Evolutionary conservation across 1,140 invertebrate species (phyloP), one percentile per base, ranked within the genome.

Genomic region (Psilanteris sp.): DNA sequence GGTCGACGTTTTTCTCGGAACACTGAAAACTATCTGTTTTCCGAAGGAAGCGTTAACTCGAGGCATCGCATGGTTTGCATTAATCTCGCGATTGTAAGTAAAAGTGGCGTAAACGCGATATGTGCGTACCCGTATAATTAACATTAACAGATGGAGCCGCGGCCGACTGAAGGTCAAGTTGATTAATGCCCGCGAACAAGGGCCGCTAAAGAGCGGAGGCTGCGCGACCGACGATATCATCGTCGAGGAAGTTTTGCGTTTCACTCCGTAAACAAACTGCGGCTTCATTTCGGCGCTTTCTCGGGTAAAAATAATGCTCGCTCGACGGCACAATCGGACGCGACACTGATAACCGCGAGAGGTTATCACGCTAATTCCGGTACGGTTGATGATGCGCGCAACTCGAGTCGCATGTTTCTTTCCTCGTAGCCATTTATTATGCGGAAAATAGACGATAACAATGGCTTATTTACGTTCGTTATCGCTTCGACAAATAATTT

Each of bases 281-380:
- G 24, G 9, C 26, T 36, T 55, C 32, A 31, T 66, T 73, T 66
- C 13, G 71, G 61, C 29, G 18, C 18, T 67, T 52, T 50, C 7
- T 7, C 43, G 27, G 8, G 34, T 15, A 44, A 48, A 55, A 57
- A 67, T 55, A 10, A n/a, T n/a, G n/a, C 18, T 32, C 32, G 16
- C 32, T 39, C 43, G 43, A 36, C 26, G 22, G 41, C 41, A 29
- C 68, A 32, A 43, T 57, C 50, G 43, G 29, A 18, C 44, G 46
- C 29, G 20, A 26, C 36, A 37, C 10, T 41, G 66, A 78, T 78
- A 75, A 78, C 61, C 71, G 61, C 59, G 26, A 39, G 61, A 57
- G 72, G 66, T 75, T 71, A 78, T 78, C 66, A 29, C 16, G 34
- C 14, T 15, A 71, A 78, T 78, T 78, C 54, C 59, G 67, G 64